Evolutionary conservation across 2,888 invertebrate genomes (phyloP), one percentile per base, ranked within the genome.

Genomic region (Gonocerus acuteangulatus): DNA sequence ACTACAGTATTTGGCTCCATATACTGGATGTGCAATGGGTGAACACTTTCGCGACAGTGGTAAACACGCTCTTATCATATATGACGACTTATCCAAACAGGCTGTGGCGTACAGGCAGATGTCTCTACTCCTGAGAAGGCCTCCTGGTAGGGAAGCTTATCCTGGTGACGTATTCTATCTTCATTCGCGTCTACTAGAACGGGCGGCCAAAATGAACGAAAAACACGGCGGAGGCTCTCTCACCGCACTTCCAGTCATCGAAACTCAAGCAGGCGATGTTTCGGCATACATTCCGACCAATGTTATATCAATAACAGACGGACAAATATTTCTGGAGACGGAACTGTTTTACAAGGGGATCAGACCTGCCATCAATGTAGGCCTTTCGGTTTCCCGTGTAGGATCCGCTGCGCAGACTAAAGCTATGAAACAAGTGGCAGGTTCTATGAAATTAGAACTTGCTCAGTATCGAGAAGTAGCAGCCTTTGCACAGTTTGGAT

Each of bases 261-360:
- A 97, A 79, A 97, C 97, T 57, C 83, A 83, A 72, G 97, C 97
- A 75, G 97, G 97, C 79, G 97, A 97, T 78, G 97, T 97, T 78
- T 97, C 97, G 62, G 97, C 97, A 68, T 99, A 99, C 88, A 99
- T 97, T 87, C 97, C 97, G 75, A 97, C 97, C 79, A 97, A 99
- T 77, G 97, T 97, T 72, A 97, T 99, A 78, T 97, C 97, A 76
- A 97, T 97, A 80, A 97, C 97, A 92, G n/a, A n/a, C n/a, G n/a
- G n/a, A n/a, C n/a, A n/a, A n/a, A n/a, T n/a, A n/a, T n/a, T n/a
- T n/a, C n/a, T 97, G 86, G 97, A 99, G 83, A 97, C 96, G 71
- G 97, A 97, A 79, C 82, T 96, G 79, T 96, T 96, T 85, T 95
- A 95, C 89, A 95, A 96, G 81, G 97, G 97, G 75, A 96, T 99